Conservation (phyloP, 2,113 vertebrate species). For the Entelurus aequoreus region DNA sequence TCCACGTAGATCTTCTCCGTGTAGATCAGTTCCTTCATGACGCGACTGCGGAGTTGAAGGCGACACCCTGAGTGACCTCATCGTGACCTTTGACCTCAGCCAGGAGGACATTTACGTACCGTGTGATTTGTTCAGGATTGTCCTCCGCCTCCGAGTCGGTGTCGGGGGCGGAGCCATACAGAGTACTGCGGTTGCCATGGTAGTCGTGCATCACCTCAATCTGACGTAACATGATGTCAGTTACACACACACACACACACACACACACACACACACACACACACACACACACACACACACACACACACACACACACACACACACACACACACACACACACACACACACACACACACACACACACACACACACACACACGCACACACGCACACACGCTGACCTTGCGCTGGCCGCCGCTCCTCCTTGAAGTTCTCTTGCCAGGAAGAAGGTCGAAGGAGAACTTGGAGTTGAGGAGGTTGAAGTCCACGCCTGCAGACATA, state of each 20-base stretch:
- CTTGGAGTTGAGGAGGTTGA: conserved; percentile 81
- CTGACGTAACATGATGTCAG: conserved; percentile 61
- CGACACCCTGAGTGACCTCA: background rate
- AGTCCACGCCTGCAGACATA: conserved; percentile 74
- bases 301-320: background rate
- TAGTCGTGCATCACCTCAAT: conserved; percentile 89
- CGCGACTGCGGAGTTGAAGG: conserved; percentile 64
- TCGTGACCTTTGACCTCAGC: background rate
- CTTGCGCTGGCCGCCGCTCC: conserved; percentile 79
- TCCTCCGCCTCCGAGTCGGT: conserved; percentile 79
- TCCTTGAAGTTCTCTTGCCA: conserved; percentile 82
- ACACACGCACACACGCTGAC: conserved; percentile 34
- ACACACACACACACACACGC: too few relatives aligned
- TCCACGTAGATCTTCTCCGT: conserved; percentile 88
- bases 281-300: too few relatives aligned
- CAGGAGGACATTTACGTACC: conserved; percentile 58
- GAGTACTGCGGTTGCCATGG: conserved; percentile 78
- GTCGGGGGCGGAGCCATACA: conserved; percentile 49
- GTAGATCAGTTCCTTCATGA: conserved; percentile 88
- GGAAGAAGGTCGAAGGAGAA: conserved; percentile 87
- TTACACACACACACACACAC: background rate
- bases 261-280: too few relatives aligned
- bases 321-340: too few relatives aligned
- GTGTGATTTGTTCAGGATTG: conserved; percentile 79
- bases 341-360: background rate